phyloP scores from a whole-genome alignment of 2,113 vertebrate genomes.

The Zosterops borbonicus region DNA sequence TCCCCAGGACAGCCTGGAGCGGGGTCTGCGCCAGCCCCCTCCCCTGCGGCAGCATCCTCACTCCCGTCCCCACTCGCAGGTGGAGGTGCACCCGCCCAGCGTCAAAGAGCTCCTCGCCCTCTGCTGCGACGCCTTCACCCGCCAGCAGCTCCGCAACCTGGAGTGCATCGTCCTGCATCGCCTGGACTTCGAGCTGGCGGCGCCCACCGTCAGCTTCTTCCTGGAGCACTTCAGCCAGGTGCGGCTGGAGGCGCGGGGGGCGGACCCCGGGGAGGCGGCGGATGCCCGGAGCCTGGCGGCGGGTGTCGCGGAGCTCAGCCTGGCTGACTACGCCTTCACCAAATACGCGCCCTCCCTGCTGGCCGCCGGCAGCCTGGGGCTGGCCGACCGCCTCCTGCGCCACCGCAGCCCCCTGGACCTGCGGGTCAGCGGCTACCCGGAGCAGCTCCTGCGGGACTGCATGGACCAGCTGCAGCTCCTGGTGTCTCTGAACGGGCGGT shows the following conservation, averaged over 20 bases:
- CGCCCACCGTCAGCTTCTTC: constrained; percentile 89
- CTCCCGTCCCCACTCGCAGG: constrained; percentile 62
- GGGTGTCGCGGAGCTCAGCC: constrained; percentile 83
- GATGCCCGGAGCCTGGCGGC: constrained; percentile 75
- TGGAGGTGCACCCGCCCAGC: constrained; percentile 85
- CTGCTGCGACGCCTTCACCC: constrained; percentile 86
- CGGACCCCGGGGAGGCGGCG: not conserved
- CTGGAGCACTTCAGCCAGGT: constrained; percentile 83
- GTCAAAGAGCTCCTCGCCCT: constrained; percentile 86
- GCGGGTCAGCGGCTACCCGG: constrained; percentile 49
- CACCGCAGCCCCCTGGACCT: constrained; percentile 35
- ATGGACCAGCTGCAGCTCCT: constrained; percentile 81
- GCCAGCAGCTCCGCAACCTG: constrained; percentile 89
- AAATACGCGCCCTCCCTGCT: constrained; percentile 85
- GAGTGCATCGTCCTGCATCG: constrained; percentile 88
- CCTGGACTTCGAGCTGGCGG: constrained; percentile 83
- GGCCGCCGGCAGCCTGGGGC: constrained; percentile 79
- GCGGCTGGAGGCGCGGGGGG: constrained; percentile 28
- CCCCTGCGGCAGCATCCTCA: not conserved
- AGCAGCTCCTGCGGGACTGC: constrained; percentile 74
- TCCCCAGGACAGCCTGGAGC: not conserved
- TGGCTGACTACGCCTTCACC: constrained; percentile 91
- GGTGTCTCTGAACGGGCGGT: constrained; percentile 81
- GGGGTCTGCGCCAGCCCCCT: no score
- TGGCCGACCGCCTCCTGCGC: constrained; percentile 78